Evolutionary conservation across 2,797 vertebrate species (phyloP).

Genomic region (Enteromius fasciolatus): DNA sequence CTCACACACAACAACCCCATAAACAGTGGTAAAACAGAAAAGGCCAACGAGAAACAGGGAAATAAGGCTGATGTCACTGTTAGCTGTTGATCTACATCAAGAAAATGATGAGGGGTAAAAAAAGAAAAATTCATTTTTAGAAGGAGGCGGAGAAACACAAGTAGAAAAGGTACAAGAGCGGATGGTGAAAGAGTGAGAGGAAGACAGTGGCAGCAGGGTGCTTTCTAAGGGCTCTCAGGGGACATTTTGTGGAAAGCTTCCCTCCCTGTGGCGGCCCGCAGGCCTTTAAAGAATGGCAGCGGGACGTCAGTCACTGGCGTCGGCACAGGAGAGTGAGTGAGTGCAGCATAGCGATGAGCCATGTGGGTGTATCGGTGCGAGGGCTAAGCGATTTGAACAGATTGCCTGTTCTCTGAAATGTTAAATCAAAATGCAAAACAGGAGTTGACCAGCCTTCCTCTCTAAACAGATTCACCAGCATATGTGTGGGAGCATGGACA

Average conservation of each 20-base stretch:
- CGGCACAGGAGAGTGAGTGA: slow-evolving; percentile 62
- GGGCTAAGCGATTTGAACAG: slow-evolving; percentile 75
- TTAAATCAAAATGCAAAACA: slow-evolving; percentile 84
- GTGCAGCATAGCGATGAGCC: slow-evolving; percentile 66
- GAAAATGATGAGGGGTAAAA: not conserved
- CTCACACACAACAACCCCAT: slow-evolving; percentile 20
- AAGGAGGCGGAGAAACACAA: slow-evolving; percentile 59
- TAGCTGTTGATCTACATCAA: slow-evolving; percentile 27
- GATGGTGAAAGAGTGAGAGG: slow-evolving; percentile 55
- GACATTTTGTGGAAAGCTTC: slow-evolving; percentile 66
- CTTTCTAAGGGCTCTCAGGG: slow-evolving; percentile 45
- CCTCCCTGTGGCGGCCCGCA: slow-evolving; percentile 72
- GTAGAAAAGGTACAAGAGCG: slow-evolving; percentile 4
- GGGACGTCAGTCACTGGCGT: slow-evolving; percentile 61
- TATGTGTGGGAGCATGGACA: slow-evolving; percentile 77
- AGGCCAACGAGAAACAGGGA: not conserved
- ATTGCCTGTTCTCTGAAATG: slow-evolving; percentile 82
- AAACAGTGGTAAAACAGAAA: not conserved
- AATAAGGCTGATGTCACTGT: slow-evolving; percentile 7
- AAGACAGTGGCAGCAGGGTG: slow-evolving; percentile 48
- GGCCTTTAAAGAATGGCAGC: slow-evolving; percentile 73
- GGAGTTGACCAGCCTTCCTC: slow-evolving; percentile 73
- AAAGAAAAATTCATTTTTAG: slow-evolving; percentile 50
- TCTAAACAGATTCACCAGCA: slow-evolving; percentile 79
- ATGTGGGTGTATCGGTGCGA: slow-evolving; percentile 79